Evolutionary conservation across 2,797 vertebrate genomes (phyloP), one percentile per base, ranked within the genome.

Genomic region (Oreortyx pictus): DNA sequence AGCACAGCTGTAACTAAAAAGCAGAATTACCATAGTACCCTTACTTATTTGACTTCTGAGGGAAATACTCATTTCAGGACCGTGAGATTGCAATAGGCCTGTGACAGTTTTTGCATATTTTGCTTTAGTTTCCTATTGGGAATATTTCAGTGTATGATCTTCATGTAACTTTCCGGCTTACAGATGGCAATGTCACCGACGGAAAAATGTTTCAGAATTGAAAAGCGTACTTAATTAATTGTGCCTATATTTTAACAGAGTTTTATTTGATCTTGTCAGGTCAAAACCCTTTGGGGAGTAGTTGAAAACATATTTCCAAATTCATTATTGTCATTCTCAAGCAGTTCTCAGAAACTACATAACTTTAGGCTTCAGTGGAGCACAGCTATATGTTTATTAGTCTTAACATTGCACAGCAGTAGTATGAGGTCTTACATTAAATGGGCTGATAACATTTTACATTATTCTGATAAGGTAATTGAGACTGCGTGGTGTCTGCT

Each of bases 231-330:
- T 97, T 96, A 95, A 94, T 93, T 78, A 91, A 57, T 95, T 89
- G 82, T 96, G 87, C 82, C 87, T 84, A 41, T 97, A 94, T 97
- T 95, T 96, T 95, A 90, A 96, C 82, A 91, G 84, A 91, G 62
- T 96, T 97, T 96, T 96, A 88, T 97, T 97, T 97, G 94, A 97
- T 97, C 91, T 96, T 97, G 91, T 95, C 94, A 95, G 80, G 78
- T 92, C 64, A 56, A 94, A 83, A 2, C 0, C 43, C 92, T 95
- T 81, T 11, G 29, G 86, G 75, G 71, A 97, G 95, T 90, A 93
- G 95, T 96, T 97, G 93, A 95, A 97, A 97, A 97, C 93, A 86
- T 97, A 92, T 95, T 97, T 96, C 95, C 89, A 76, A 93, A 97
- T 33, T 88, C 77, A 75, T 95, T 90, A 80, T 47, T 87, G 46